These are phyloP conservation scores for Apodemus speciosus DNA, from an alignment of 2,113 vertebrate species.

Conservation along the genomic window DNA sequence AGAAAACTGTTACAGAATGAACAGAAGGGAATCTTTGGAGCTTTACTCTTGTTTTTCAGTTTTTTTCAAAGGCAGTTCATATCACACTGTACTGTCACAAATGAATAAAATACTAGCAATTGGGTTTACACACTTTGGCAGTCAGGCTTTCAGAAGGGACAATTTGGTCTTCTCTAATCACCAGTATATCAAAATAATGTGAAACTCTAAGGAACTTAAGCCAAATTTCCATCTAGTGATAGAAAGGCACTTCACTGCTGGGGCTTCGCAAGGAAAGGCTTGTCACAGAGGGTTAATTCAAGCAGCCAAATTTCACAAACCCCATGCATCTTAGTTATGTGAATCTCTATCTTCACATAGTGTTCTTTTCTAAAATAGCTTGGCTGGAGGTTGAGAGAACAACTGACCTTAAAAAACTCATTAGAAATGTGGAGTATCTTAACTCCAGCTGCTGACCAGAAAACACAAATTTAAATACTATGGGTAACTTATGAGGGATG, in stretches of 20 bases:
- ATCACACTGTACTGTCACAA: constrained; percentile 85
- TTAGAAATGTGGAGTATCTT: constrained; percentile 64
- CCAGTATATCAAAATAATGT: constrained; percentile 72
- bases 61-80: constrained; percentile 84
- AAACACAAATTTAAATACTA: constrained; percentile 57
- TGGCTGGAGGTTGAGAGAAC: background rate
- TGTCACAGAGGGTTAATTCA: constrained; percentile 83
- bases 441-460: constrained; percentile 10
- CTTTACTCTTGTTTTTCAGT: constrained; percentile 81
- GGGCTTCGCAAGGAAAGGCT: constrained; percentile 78
- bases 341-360: constrained; percentile 80
- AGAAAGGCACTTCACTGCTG: constrained; percentile 79
- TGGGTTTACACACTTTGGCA: constrained; percentile 81
- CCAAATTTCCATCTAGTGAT: constrained; percentile 73
- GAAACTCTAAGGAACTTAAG: constrained; percentile 73
- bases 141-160: constrained; percentile 79
- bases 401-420: constrained; percentile 33
- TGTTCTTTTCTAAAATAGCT: constrained; percentile 65
- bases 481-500: background rate
- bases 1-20: constrained; percentile 88
- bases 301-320: constrained; percentile 80
- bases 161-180: constrained; percentile 81
- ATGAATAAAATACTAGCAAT: constrained; percentile 84
- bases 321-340: constrained; percentile 70
- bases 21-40: constrained; percentile 86